Percentiles rank a stretch among this genome's conserved stretches.
These are phyloP conservation scores for Cerceris ruficornis DNA, from an alignment of 2,888 invertebrate genomes.

Conservation along the genomic window DNA sequence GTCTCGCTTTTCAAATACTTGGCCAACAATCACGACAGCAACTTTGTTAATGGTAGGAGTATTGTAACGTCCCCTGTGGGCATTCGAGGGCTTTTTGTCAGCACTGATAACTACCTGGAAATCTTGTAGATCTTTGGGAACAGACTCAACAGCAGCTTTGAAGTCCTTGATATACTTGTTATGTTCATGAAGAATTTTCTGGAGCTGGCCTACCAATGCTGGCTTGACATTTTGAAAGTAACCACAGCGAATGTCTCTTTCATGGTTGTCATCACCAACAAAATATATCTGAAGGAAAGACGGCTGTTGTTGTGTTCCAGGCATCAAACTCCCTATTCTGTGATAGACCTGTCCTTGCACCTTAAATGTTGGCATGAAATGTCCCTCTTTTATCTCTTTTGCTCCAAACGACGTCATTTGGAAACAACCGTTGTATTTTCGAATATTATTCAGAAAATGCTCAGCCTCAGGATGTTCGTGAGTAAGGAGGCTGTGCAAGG, in stretches of 20 bases:
- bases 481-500: neutral
- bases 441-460: neutral
- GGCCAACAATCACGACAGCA: constrained; percentile 1
- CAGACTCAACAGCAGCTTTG: too few relatives aligned
- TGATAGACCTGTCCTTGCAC: too few relatives aligned
- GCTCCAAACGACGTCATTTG: neutral
- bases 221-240: too few relatives aligned
- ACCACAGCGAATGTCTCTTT: too few relatives aligned
- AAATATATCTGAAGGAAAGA: too few relatives aligned
- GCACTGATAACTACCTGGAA: constrained; percentile 4
- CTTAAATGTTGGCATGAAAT: neutral
- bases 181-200: too few relatives aligned
- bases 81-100: neutral
- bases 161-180: too few relatives aligned
- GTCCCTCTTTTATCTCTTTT: neutral
- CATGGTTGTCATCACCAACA: too few relatives aligned
- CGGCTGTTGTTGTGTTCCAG: too few relatives aligned
- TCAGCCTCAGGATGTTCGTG: neutral
- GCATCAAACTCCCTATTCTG: too few relatives aligned
- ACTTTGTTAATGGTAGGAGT: constrained; percentile 11
- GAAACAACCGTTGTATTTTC: neutral
- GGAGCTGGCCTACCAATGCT: too few relatives aligned
- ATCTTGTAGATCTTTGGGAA: too few relatives aligned
- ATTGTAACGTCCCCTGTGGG: constrained; percentile 11
- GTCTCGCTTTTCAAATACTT: constrained; percentile 4